A percentile compares a stretch with the other conserved stretches of the same genome.
These are phyloP conservation scores for Dipodomys ordii DNA, from an alignment of 2,113 vertebrate genomes.

Conservation along the genomic window DNA sequence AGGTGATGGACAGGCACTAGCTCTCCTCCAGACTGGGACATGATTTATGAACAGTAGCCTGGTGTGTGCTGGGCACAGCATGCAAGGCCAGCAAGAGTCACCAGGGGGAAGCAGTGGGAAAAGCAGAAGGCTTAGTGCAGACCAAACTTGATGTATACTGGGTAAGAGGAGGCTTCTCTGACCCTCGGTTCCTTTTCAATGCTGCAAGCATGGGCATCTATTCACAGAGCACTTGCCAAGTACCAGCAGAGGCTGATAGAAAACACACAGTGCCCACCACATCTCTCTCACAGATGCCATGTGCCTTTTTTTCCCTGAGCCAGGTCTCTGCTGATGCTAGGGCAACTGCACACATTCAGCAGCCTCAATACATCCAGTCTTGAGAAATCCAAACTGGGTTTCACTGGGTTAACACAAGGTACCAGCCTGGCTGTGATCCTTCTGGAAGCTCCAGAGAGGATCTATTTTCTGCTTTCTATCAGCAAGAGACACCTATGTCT, in stretches of 20 bases:
- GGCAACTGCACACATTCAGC: not conserved
- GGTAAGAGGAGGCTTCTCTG: not conserved
- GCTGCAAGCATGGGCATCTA: accelerated
- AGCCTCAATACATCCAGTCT: not conserved
- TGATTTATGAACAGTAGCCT: no score
- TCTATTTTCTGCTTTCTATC: not conserved
- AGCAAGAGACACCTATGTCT: accelerated
- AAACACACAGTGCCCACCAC: not conserved
- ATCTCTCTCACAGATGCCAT: no score
- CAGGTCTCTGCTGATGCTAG: not conserved
- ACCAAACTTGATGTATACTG: no score
- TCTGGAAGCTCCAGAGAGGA: not conserved
- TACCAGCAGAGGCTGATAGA: not conserved
- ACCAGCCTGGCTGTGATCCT: not conserved
- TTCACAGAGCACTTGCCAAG: not conserved
- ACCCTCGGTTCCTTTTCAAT: not conserved
- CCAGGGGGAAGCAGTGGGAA: accelerated
- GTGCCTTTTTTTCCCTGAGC: not conserved
- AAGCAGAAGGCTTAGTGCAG: not conserved
- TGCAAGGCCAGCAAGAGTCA: no score
- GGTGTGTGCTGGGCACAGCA: not conserved
- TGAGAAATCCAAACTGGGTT: no score
- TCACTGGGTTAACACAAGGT: no score
- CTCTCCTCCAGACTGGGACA: no score
- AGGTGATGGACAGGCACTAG: not conserved